Conservation (phyloP, 2,888 invertebrate genomes). For the Amorpha juglandis region DNA sequence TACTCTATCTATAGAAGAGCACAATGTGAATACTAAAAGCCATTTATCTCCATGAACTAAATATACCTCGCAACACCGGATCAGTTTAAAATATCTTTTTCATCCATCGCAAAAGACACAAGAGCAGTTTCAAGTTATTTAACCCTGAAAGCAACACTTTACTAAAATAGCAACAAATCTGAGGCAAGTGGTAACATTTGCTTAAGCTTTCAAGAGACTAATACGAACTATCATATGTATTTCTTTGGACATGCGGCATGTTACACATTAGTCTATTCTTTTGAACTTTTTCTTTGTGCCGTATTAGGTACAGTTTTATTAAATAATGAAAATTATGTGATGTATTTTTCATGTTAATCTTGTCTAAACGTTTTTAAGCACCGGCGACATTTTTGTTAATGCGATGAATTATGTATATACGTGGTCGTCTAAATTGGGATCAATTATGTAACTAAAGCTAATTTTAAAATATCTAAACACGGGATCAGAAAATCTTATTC, state of each 20-base stretch:
- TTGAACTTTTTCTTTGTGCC: not conserved
- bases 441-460: conserved; percentile 60
- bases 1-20: conserved; percentile 38
- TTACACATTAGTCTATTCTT: conserved; percentile 13
- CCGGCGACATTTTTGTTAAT: conserved; percentile 54
- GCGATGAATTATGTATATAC: conserved; percentile 53
- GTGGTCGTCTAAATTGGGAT: conserved; percentile 52
- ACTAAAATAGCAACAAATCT: conserved; percentile 71
- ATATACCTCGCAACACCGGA: conserved; percentile 54
- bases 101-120: conserved; percentile 57
- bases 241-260: conserved; percentile 3
- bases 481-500: conserved; percentile 45
- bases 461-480: conserved; percentile 54
- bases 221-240: conserved; percentile 54
- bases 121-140: conserved; percentile 71
- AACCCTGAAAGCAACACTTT: conserved; percentile 74
- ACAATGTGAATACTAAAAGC: conserved; percentile 37
- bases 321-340: not conserved
- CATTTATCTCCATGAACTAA: conserved; percentile 62
- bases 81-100: conserved; percentile 59
- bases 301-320: not conserved
- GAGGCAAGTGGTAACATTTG: conserved; percentile 61
- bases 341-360: too few species aligned
- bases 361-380: conserved; percentile 40
- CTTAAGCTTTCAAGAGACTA: conserved; percentile 59